Percentiles rank a stretch among this genome's conserved stretches.
phyloP scores from a whole-genome alignment of 2,113 vertebrate genomes.

The Amazona guildingii region DNA sequence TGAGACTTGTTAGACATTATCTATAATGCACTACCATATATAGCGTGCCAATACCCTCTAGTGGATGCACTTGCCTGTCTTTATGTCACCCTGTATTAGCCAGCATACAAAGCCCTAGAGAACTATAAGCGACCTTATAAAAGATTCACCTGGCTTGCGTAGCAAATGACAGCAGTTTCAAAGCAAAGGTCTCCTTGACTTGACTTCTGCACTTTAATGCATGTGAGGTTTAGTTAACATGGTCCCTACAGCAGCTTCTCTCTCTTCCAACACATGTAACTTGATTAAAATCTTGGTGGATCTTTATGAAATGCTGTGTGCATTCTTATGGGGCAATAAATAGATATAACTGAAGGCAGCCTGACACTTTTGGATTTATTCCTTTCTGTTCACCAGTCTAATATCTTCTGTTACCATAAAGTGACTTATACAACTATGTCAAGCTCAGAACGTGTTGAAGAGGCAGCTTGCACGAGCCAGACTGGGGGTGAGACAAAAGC shows the following conservation, averaged over 20 bases:
- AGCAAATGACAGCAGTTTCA: not conserved
- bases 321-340: not conserved
- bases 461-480: not conserved
- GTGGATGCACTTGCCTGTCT: constrained; percentile 30
- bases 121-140: not conserved
- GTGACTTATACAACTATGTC: constrained; percentile 29
- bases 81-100: not conserved
- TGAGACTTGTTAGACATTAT: not conserved
- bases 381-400: constrained; percentile 2
- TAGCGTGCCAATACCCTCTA: constrained; percentile 65
- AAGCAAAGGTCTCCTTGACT: not conserved
- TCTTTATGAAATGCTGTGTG: not conserved
- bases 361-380: constrained; percentile 17
- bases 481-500: not conserved
- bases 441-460: not conserved
- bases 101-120: not conserved
- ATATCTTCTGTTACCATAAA: constrained; percentile 14
- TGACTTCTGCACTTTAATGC: not conserved
- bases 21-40: constrained; percentile 1
- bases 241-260: not conserved
- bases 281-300: not conserved
- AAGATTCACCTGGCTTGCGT: not conserved
- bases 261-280: not conserved
- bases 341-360: not conserved
- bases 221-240: not conserved